These are phyloP conservation scores for Campylomormyrus tamandua DNA, from an alignment of 2,113 vertebrate genomes.

Conservation along the genomic window DNA sequence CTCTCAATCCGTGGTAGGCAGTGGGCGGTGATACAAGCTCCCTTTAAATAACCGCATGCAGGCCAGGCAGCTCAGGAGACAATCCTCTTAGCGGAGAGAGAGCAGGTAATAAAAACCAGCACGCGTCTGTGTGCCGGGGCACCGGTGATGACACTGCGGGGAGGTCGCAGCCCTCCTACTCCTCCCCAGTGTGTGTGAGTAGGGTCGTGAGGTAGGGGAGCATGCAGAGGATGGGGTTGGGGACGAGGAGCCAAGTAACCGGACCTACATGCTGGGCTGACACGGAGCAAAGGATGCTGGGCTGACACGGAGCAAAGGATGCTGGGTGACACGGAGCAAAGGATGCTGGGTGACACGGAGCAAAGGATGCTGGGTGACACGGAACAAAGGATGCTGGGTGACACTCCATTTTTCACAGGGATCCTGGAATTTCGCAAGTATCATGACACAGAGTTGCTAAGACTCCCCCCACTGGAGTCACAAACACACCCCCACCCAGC, in stretches of 20 bases:
- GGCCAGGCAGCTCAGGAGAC: constrained; percentile 53
- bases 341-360: not conserved
- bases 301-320: not conserved
- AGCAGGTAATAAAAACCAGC: constrained; percentile 66
- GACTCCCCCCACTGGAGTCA: not conserved
- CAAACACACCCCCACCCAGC: not conserved
- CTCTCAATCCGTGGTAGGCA: constrained; percentile 52
- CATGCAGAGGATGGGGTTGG: not conserved
- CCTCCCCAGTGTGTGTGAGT: not conserved
- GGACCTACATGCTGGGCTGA: not conserved
- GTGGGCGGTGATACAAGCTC: constrained; percentile 50
- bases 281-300: no score
- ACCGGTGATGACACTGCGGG: not conserved
- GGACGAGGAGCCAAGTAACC: not conserved
- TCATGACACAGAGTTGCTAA: not conserved
- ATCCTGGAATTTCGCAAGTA: not conserved
- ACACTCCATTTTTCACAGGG: not conserved
- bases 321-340: not conserved
- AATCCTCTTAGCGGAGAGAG: constrained; percentile 62
- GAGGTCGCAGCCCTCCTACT: not conserved
- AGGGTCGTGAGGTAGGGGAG: not conserved
- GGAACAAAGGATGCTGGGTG: not conserved
- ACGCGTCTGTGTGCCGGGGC: constrained; percentile 38
- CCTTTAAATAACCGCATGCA: constrained; percentile 58
- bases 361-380: no score